Percentiles rank a stretch among this genome's conserved stretches.
Evolutionary conservation across 2,888 invertebrate species (phyloP).

Genomic region (Brachycybe producta): DNA sequence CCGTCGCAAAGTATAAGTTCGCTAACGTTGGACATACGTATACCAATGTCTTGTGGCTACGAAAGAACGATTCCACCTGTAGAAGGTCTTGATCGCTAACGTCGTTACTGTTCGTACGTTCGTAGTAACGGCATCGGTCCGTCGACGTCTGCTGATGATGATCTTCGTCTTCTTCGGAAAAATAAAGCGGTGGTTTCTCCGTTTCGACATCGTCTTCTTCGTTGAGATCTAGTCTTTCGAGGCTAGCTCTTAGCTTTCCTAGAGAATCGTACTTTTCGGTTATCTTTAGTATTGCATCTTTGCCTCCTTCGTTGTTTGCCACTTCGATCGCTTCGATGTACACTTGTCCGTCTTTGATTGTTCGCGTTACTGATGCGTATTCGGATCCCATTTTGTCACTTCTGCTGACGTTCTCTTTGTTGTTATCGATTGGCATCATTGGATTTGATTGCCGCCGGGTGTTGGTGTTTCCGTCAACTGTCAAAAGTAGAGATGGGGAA

Average conservation of each 20-base stretch:
- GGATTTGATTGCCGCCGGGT: too few species aligned
- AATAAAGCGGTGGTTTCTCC: not conserved
- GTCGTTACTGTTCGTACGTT: too few species aligned
- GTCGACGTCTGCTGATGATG: not conserved
- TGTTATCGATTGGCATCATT: not conserved
- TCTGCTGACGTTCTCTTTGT: not conserved
- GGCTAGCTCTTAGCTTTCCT: conserved; percentile 9
- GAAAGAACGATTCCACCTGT: conserved; percentile 58
- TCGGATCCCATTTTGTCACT: conserved; percentile 2
- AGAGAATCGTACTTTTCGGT: conserved; percentile 16
- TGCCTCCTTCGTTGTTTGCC: not conserved
- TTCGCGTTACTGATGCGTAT: conserved; percentile 8
- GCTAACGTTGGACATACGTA: conserved; percentile 62
- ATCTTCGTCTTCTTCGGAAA: not conserved
- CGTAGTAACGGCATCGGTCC: not conserved
- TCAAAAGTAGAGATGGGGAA: too few species aligned
- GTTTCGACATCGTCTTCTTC: conserved; percentile 6
- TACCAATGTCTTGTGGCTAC: conserved; percentile 62
- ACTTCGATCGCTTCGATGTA: conserved; percentile 11
- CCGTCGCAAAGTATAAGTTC: conserved; percentile 30
- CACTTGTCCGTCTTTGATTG: not conserved
- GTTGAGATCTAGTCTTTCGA: conserved; percentile 13
- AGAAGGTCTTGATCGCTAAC: conserved; percentile 45
- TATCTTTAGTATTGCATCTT: conserved; percentile 9
- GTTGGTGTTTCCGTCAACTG: too few species aligned